These are phyloP conservation scores for Cottoperca gobio DNA, from an alignment of 2,797 vertebrate genomes.

Conservation along the genomic window DNA sequence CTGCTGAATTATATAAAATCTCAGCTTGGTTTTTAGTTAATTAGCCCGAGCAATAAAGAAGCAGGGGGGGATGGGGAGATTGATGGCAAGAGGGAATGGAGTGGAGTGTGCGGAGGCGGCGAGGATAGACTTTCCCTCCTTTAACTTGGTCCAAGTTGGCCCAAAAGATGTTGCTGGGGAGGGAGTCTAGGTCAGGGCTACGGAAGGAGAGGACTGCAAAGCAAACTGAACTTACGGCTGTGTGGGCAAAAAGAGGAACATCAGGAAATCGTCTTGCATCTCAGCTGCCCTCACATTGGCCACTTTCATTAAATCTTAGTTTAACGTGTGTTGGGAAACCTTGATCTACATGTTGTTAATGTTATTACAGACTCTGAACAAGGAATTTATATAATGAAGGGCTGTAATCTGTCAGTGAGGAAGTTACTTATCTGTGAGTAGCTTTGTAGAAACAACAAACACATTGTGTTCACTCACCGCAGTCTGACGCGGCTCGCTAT, in stretches of 20 bases:
- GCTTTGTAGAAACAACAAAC: constrained; percentile 7
- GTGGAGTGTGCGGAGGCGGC: constrained; percentile 36
- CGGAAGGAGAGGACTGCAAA: constrained; percentile 50
- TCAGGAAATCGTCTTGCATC: constrained; percentile 57
- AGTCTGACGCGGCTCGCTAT: neutral
- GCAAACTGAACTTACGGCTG: constrained; percentile 50
- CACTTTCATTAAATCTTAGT: constrained; percentile 36
- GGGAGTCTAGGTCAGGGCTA: constrained; percentile 68
- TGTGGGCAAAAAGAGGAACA: constrained; percentile 37
- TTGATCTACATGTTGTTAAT: constrained; percentile 47
- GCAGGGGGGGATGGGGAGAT: constrained; percentile 41
- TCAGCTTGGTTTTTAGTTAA: constrained; percentile 83
- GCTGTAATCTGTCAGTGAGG: neutral
- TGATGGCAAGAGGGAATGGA: constrained; percentile 59
- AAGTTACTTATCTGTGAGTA: constrained; percentile 17
- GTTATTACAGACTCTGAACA: constrained; percentile 32
- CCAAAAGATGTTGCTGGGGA: constrained; percentile 71
- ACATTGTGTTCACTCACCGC: neutral
- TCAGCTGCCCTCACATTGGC: constrained; percentile 30
- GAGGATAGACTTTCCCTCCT: constrained; percentile 70
- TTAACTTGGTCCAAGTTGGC: constrained; percentile 84
- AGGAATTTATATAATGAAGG: constrained; percentile 12
- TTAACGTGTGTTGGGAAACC: constrained; percentile 40
- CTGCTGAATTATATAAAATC: constrained; percentile 83
- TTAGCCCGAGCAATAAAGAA: constrained; percentile 67